Base-by-base conservation (phyloP, 2,113 vertebrate genomes). In the Sterrhoptilus dennistouni region DNA sequence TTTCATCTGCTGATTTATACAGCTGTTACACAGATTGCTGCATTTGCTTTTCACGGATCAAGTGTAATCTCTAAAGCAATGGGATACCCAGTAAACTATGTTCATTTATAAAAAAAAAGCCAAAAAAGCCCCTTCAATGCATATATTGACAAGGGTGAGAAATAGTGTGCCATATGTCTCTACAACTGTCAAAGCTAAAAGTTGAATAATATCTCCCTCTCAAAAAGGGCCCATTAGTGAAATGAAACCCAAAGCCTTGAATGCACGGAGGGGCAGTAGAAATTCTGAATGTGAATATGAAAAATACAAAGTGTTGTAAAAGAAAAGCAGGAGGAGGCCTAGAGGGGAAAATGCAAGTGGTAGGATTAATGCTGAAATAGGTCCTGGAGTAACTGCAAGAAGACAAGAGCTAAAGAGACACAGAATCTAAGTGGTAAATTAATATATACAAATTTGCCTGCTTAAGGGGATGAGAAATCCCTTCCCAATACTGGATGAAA, bases 361-460 rank as follows among this genome's bases (percentile, higher is more conserved):
- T 31, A 57, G 80, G 42, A 87, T 93, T 95, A 76, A 89, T 93
- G 65, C 49, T 83, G 50, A 88, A 96, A 94, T 57, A 85, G 36
- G 35, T 77, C 74, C 66, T 87, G 54, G 11, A 79, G 19, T 74
- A 91, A 76, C 70, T 61, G 61, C 57, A 53, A 85, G 35, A 90
- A 86, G 50, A 76, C 53, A 68, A 57, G 63, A 72, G 54, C 82
- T 95, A 90, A 85, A 71, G 87, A 59, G 50, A 72, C 53, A 38
- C 35, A 94, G 36, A 80, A 80, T 76, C 23, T 85, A 93, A 93
- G 52, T 72, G 38, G 53, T 80, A 85, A 85, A 94, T 79, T 91
- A 87, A 87, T 88, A 93, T 47, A 85, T 66, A 89, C 83, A 87
- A 89, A 89, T 89, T 81, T 82, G 29, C n/a, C 31, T 68, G 44